Evolutionary conservation across 2,888 invertebrate species (phyloP).

Genomic region (Cinara cedri): DNA sequence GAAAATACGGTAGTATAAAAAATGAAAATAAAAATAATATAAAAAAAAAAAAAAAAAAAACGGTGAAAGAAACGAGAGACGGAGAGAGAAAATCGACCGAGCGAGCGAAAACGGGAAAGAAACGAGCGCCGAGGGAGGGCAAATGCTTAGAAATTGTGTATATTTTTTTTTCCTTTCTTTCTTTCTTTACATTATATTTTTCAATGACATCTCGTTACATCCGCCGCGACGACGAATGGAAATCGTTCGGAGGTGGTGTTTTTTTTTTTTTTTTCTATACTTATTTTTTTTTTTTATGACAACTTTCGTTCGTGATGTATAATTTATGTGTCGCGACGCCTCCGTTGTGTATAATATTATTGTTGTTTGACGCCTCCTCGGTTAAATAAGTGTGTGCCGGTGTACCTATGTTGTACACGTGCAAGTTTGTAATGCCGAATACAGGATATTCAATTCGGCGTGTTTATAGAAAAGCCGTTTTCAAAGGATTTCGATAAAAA

Average conservation of each 20-base stretch:
- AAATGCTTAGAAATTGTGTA: constrained; percentile 28
- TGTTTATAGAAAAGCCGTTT: constrained; percentile 16
- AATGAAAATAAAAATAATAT: neutral
- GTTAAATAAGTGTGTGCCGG: no score
- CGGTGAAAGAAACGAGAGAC: neutral
- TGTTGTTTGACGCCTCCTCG: no score
- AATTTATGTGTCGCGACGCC: neutral
- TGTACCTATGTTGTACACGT: no score
- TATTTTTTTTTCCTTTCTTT: neutral
- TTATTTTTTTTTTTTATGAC: constrained; percentile 18
- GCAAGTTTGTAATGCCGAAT: neutral
- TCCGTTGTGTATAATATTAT: neutral
- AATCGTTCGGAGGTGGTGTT: constrained; percentile 56
- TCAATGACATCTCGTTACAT: constrained; percentile 57
- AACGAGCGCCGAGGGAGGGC: neutral
- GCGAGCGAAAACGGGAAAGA: neutral
- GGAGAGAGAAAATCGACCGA: neutral
- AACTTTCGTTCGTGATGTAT: neutral
- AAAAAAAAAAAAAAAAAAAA: neutral
- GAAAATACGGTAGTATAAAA: neutral
- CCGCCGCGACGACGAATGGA: constrained; percentile 45
- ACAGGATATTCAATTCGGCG: constrained; percentile 3
- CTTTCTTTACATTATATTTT: neutral
- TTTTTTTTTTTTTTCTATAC: constrained; percentile 30
- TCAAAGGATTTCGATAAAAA: constrained; percentile 18